Base-by-base conservation (phyloP, 2,888 invertebrate genomes). In the Drosophila anceps region DNA sequence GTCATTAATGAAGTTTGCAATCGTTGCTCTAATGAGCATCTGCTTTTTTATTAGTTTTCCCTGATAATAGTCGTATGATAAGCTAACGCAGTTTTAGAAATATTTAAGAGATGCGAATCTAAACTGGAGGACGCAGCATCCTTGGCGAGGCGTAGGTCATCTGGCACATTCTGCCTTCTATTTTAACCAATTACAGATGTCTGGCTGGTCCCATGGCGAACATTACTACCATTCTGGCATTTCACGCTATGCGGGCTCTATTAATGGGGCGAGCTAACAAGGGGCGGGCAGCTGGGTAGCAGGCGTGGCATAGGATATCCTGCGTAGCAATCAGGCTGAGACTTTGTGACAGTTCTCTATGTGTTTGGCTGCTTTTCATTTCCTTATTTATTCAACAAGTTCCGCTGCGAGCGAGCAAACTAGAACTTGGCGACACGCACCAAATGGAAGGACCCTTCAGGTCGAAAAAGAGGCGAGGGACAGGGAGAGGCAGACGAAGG, bases 311-410 rank as follows among this genome's bases (percentile, higher is more conserved):
- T 48, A 83, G 86, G 75, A 84, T 79, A 85, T 84, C 84, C 84
- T 73, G 81, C 60, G 69, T 51, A 79, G 81, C 84, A 83, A 85
- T 84, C 86, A 81, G 76, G 68, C 75, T 68, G 72, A 60, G 63
- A 61, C 73, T 73, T 8, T 50, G 70, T 76, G 76, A 78, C 84
- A 86, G 76, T 69, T 74, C 24, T 67, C 78, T 78, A 64, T 74
- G 77, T 71, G 72, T 60, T 62, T 37, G 68, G 69, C 69, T 70
- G 80, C 69, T 73, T 72, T 82, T 76, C 87, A 82, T 84, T 84
- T 84, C 87, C 84, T 80, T 84, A 82, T 84, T 84, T 86, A 86
- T 84, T 84, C 84, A 84, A 84, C 84, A 84, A 84, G 87, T 87
- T 84, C 82, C 87, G 77, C 53, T 69, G 44, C n/a, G 43, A 41